Conservation (phyloP, 2,888 invertebrate genomes). For the Polyommatus iphigenia region DNA sequence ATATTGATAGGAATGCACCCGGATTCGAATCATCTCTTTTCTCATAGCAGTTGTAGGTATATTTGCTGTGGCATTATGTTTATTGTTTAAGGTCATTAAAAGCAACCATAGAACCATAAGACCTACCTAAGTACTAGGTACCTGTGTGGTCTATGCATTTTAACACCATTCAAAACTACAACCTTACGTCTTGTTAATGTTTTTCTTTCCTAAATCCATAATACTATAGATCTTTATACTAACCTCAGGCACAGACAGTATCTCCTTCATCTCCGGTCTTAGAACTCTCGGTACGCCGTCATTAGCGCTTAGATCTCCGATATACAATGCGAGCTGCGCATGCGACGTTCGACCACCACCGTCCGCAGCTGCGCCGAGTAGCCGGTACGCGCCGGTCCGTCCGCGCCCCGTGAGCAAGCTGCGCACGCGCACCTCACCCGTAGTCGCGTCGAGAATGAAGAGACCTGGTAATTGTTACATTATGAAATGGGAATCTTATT, state of each 20-base stretch:
- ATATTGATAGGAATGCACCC: neutral
- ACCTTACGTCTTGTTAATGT: too few relatives aligned
- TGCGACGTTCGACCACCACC: conserved; percentile 84
- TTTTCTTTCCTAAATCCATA: too few relatives aligned
- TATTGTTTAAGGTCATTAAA: too few relatives aligned
- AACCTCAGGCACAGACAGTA: conserved; percentile 72
- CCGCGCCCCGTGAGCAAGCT: conserved; percentile 87
- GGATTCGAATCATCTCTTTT: neutral
- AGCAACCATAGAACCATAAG: too few relatives aligned
- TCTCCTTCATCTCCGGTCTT: conserved; percentile 73
- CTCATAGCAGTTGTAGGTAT: too few relatives aligned
- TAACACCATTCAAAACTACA: too few relatives aligned
- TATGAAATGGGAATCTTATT: neutral
- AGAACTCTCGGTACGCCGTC: conserved; percentile 89
- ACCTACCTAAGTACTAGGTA: too few relatives aligned
- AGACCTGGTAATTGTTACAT: conserved; percentile 68
- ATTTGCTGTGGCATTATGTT: too few relatives aligned
- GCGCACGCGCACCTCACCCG: conserved; percentile 84
- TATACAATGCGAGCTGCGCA: conserved; percentile 82
- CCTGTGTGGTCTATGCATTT: too few relatives aligned
- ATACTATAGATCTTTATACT: conserved; percentile 21
- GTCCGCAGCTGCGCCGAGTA: conserved; percentile 85
- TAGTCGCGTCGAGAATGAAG: conserved; percentile 83
- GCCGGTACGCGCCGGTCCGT: conserved; percentile 85
- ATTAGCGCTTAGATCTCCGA: conserved; percentile 90